phyloP scores from a whole-genome alignment of 2,888 invertebrate genomes.

The Spilarctia lutea region DNA sequence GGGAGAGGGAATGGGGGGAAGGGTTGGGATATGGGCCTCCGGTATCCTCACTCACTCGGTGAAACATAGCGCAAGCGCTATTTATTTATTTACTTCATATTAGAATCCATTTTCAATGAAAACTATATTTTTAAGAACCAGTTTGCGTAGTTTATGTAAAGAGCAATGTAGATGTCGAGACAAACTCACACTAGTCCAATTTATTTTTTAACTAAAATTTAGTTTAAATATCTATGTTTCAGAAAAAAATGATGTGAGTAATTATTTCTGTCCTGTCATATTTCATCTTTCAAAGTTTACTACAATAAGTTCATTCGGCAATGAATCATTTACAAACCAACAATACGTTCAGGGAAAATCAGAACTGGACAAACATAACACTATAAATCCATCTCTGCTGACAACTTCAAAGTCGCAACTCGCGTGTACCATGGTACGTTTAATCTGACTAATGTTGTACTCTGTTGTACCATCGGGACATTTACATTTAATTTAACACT shows the following conservation, averaged over 20 bases:
- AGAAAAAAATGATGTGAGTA: not conserved
- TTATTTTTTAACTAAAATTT: not conserved
- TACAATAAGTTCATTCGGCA: not conserved
- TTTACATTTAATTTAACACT: slow-evolving; percentile 61
- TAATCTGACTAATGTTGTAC: slow-evolving; percentile 59
- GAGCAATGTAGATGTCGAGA: not conserved
- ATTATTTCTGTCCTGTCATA: not conserved
- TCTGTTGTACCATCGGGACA: slow-evolving; percentile 49
- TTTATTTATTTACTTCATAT: too few species aligned
- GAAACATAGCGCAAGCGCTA: too few species aligned
- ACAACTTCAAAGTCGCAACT: slow-evolving; percentile 47
- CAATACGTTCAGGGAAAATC: slow-evolving; percentile 14
- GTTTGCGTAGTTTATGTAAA: too few species aligned
- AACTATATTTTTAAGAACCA: too few species aligned
- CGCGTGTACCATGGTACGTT: slow-evolving; percentile 56
- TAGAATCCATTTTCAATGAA: not conserved
- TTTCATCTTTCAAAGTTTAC: not conserved
- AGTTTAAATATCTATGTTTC: not conserved
- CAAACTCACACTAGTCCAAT: not conserved
- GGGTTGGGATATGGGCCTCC: too few species aligned
- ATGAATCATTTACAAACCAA: slow-evolving; percentile 19
- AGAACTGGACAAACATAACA: slow-evolving; percentile 17
- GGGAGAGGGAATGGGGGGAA: too few species aligned
- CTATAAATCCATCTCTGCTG: slow-evolving; percentile 33
- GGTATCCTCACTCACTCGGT: too few species aligned